Percentiles rank a stretch among this genome's conserved stretches.
phyloP scores from a whole-genome alignment of 2,113 vertebrate genomes.

The Ammodytes dubius region DNA sequence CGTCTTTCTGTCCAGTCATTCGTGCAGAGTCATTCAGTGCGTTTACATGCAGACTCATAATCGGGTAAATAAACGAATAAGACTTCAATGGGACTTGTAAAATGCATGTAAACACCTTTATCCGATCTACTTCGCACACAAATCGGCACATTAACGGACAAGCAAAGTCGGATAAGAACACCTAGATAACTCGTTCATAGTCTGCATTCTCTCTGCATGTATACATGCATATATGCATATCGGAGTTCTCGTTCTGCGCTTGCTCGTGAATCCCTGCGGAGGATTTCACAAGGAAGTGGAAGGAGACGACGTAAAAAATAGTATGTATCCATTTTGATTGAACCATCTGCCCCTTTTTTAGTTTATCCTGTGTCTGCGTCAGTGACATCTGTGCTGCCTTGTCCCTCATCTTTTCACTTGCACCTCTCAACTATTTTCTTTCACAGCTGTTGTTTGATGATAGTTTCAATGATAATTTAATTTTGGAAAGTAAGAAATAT shows the following conservation, averaged over 20 bases:
- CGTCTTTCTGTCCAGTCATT: conserved; percentile 3
- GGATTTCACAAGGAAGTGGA: too few species aligned
- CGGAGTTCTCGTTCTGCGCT: too few species aligned
- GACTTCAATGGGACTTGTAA: too few species aligned
- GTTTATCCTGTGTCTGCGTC: background rate
- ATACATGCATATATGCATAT: too few species aligned
- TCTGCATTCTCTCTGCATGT: too few species aligned
- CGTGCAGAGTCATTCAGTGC: conserved; percentile 3
- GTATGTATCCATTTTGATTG: background rate
- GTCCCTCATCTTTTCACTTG: background rate
- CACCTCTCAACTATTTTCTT: background rate
- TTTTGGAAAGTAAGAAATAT: conserved; percentile 11
- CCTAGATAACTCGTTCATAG: too few species aligned
- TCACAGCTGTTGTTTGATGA: background rate
- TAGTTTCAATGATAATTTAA: conserved; percentile 13
- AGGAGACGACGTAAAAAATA: background rate
- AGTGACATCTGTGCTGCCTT: background rate
- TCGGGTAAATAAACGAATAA: too few species aligned
- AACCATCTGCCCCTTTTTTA: conserved; percentile 13
- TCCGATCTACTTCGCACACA: too few species aligned
- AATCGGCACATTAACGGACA: too few species aligned
- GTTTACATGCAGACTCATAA: background rate
- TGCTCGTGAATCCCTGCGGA: too few species aligned
- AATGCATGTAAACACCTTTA: too few species aligned
- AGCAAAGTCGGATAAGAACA: too few species aligned